Evolutionary conservation across 2,888 invertebrate genomes (phyloP).

Genomic region (Eupithecia centaureata): DNA sequence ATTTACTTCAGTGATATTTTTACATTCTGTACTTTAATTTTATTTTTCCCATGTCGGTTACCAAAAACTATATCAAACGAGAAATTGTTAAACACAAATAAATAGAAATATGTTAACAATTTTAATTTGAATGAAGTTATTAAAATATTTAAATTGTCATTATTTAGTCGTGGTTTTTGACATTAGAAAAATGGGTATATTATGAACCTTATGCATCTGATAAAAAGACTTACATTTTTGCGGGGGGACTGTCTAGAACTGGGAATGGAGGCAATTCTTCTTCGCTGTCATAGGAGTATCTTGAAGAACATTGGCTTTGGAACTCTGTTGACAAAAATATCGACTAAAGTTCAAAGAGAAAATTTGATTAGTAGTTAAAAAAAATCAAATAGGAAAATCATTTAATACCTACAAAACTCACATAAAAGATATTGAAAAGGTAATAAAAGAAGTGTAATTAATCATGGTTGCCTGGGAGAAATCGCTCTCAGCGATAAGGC

Average conservation of each 20-base stretch:
- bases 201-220: background rate
- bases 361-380: too few species aligned
- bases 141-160: background rate
- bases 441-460: too few species aligned
- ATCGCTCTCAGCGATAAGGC: too few species aligned
- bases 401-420: too few species aligned
- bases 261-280: conserved; percentile 88
- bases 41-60: background rate
- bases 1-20: background rate
- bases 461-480: too few species aligned
- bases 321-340: conserved; percentile 59
- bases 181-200: background rate
- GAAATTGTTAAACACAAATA: background rate
- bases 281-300: conserved; percentile 81
- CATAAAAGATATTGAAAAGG: too few species aligned
- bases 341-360: background rate
- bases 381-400: too few species aligned
- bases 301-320: conserved; percentile 51
- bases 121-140: background rate
- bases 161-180: background rate
- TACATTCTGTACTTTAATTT: background rate
- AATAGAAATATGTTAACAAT: background rate
- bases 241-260: conserved; percentile 80
- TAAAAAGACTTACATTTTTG: conserved; percentile 23
- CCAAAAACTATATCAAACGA: background rate